Base-by-base conservation (phyloP, 2,888 invertebrate species). In the Lepidochitona cinerea region DNA sequence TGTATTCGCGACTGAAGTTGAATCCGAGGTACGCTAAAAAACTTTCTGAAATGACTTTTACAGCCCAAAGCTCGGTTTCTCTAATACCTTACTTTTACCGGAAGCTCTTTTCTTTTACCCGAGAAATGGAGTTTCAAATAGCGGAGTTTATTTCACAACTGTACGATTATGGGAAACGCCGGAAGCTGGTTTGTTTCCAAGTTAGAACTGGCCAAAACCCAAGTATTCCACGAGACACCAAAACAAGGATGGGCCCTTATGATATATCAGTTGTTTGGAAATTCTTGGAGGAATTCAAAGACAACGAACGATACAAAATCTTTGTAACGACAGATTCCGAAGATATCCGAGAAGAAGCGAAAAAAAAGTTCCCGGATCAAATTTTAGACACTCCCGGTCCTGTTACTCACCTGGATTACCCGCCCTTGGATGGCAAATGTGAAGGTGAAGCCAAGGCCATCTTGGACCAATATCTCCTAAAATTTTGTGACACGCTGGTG, bases 281-380 rank as follows among this genome's bases (percentile, higher is more conserved):
- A 12, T 81, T 79, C 59, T 65, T 80, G 37, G 52, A 72, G n/a
- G 70, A 74, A 14, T 74, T 75, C 53, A 77, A 74, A 54, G 76
- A 80, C 68, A 71, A 73, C 2, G 37, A 68, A 9, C 71, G 70
- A 9, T 79, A 79, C 33, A 67, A 76, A 26, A 76, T 81, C 23
- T 81, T 81, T 64, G 75, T 81, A 9, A 78, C 80, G 5, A 80
- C 80, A 18, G 81, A 81, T 53, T 78, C 78, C 32, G 77, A 81
- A 52, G 67, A 54, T 0, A 77, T 81, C 35, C 71, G 77, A 0
- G 52, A 71, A 1, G 76, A 80, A 26, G 81, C 77, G 9, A 70
- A 64, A 18, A 59, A 69, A 14, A 12, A 76, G 68, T 80, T 75
- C 52, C 77, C 76, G 7, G 54, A 65, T 9, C 72, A 77, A 26